Evolutionary conservation across 2,888 invertebrate species (phyloP).

Genomic region (Papilio gigon): DNA sequence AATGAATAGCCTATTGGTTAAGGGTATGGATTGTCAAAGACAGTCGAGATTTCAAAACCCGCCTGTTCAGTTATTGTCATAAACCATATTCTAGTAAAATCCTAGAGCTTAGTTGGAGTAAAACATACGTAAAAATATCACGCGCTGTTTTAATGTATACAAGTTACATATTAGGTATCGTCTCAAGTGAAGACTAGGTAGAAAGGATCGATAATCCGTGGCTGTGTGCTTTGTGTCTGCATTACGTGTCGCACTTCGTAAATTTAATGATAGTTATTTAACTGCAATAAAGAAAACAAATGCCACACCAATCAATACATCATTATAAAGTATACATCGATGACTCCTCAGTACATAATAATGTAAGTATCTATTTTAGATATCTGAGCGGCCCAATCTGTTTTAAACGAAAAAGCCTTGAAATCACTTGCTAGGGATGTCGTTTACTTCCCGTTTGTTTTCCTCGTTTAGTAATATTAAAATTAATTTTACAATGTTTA

Average conservation of each 20-base stretch:
- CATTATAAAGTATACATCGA: not conserved
- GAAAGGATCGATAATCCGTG: conserved; percentile 22
- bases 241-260: conserved; percentile 18
- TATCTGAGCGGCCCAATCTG: not conserved
- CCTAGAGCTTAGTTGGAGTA: too few species aligned
- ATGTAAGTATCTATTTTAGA: not conserved
- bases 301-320: not conserved
- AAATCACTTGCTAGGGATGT: not conserved
- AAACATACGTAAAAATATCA: not conserved
- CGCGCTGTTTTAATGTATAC: not conserved
- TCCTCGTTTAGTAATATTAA: conserved; percentile 11
- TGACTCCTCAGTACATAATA: too few species aligned
- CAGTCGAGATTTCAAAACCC: too few species aligned
- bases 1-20: too few species aligned
- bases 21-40: too few species aligned
- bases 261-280: conserved; percentile 7
- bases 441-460: conserved; percentile 23
- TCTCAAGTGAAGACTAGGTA: conserved; percentile 13
- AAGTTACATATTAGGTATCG: not conserved
- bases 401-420: conserved; percentile 3
- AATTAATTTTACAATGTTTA: conserved; percentile 4
- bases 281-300: not conserved
- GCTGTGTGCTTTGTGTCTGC: conserved; percentile 16
- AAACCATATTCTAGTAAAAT: too few species aligned
- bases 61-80: too few species aligned